These are phyloP conservation scores for Plectrocnemia conspersa DNA, from an alignment of 1,140 invertebrate species.

Conservation along the genomic window DNA sequence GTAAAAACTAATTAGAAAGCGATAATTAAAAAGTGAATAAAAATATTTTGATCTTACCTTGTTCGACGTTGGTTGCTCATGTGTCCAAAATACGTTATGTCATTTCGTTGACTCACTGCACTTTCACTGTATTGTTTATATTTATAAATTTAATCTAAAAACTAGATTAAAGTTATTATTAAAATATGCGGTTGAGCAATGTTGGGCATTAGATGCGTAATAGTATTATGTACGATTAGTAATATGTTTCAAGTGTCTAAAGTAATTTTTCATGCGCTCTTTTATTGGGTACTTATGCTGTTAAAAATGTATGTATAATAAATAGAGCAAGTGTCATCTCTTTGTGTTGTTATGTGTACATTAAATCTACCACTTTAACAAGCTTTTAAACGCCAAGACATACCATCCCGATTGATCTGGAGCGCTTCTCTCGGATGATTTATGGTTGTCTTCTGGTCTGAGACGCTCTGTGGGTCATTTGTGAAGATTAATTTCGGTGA, in stretches of 20 bases:
- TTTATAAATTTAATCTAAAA: neutral
- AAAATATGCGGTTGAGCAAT: no score
- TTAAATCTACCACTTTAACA: constrained; percentile 14
- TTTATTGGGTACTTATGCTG: no score
- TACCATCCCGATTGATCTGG: constrained; percentile 25
- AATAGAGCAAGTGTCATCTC: no score
- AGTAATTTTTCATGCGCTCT: no score
- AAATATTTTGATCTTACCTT: constrained; percentile 7
- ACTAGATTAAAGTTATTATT: no score
- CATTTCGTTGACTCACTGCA: neutral
- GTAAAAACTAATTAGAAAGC: neutral
- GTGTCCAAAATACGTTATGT: constrained; percentile 1
- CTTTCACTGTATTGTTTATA: neutral
- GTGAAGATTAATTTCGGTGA: constrained; percentile 30
- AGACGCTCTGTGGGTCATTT: constrained; percentile 27
- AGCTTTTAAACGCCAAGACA: constrained; percentile 18
- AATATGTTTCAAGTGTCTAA: no score
- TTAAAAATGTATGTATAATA: no score
- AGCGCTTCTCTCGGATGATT: constrained; percentile 27
- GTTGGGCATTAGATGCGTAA: no score
- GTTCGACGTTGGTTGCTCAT: constrained; percentile 1
- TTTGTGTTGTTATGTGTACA: no score
- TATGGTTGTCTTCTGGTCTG: constrained; percentile 16
- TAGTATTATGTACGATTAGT: no score
- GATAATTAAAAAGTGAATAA: neutral